These are phyloP conservation scores for Idaea dimidiata DNA, from an alignment of 2,888 invertebrate species.

Conservation along the genomic window DNA sequence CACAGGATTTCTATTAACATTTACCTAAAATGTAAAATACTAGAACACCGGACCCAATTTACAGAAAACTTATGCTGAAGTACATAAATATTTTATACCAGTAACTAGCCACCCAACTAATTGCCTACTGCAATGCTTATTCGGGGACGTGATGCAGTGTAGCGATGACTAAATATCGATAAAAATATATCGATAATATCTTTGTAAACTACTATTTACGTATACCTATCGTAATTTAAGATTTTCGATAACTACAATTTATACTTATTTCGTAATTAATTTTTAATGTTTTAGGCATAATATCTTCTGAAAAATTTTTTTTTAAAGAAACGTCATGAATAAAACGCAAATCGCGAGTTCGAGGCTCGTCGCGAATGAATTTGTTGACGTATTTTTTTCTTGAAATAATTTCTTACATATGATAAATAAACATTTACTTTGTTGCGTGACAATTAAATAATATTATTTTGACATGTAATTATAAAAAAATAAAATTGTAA, in stretches of 20 bases:
- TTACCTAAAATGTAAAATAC: not conserved
- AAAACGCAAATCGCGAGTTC: too few relatives aligned
- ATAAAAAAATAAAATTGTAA: not conserved
- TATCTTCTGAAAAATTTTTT: too few relatives aligned
- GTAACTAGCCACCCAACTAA: constrained; percentile 41
- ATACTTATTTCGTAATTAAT: too few relatives aligned
- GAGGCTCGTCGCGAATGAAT: too few relatives aligned
- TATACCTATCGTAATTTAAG: too few relatives aligned
- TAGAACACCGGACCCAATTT: not conserved
- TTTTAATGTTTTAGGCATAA: too few relatives aligned
- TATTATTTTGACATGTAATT: not conserved
- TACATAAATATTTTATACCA: constrained; percentile 52
- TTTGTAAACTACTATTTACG: too few relatives aligned
- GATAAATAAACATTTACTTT: not conserved
- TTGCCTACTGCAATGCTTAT: constrained; percentile 58
- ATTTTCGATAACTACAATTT: too few relatives aligned
- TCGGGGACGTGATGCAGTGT: constrained; percentile 41
- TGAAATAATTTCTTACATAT: too few relatives aligned
- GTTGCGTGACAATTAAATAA: not conserved
- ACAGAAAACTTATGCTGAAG: constrained; percentile 36
- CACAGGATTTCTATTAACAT: not conserved
- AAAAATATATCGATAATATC: not conserved
- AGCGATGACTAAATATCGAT: constrained; percentile 41
- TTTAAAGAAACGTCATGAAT: too few relatives aligned
- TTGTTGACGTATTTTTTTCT: too few relatives aligned